Conservation (phyloP, 2,113 vertebrate genomes). For the Gopherus evgoodei region DNA sequence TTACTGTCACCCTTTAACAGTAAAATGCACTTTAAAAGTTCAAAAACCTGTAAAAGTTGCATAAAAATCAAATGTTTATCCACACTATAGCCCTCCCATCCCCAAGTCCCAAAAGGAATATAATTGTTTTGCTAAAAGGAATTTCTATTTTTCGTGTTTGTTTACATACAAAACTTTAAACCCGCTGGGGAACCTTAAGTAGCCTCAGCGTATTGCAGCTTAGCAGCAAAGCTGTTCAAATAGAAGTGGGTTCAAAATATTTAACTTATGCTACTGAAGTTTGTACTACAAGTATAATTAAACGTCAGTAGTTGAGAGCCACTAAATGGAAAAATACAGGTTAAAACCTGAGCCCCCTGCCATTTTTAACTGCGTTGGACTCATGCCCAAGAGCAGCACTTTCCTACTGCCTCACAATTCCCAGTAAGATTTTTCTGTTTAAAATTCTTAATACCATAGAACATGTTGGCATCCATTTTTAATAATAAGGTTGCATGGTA, state of each 20-base stretch:
- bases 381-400: not conserved
- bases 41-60: not conserved
- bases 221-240: not conserved
- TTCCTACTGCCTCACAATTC: not conserved
- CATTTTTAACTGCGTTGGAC: not conserved
- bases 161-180: conserved; percentile 39
- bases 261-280: not conserved
- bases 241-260: not conserved
- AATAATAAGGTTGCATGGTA: not conserved
- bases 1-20: not conserved
- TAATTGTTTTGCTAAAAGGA: not conserved
- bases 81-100: not conserved
- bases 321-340: not conserved
- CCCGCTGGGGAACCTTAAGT: not conserved
- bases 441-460: not conserved
- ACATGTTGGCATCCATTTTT: conserved; percentile 2
- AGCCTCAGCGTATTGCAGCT: not conserved
- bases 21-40: not conserved
- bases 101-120: conserved; percentile 3
- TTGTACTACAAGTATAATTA: not conserved
- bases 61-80: not conserved
- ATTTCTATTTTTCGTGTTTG: not conserved
- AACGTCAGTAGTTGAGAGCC: not conserved
- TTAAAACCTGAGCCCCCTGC: not conserved
- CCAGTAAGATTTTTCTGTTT: not conserved